These are phyloP conservation scores for Dolichallabes microphthalmus DNA, from an alignment of 2,113 vertebrate species.

Conservation along the genomic window DNA sequence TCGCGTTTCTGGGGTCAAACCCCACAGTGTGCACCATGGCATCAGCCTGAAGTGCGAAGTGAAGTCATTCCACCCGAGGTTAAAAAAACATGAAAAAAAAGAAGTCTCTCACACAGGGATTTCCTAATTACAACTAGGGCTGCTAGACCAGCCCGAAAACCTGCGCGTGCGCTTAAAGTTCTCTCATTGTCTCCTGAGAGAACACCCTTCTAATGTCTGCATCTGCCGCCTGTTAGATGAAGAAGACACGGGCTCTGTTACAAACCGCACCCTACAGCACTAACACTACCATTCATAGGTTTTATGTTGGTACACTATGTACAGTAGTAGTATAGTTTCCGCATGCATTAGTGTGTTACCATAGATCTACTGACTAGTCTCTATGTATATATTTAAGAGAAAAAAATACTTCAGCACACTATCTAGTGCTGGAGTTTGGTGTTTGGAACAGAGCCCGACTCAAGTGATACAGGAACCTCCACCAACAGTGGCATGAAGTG, in stretches of 20 bases:
- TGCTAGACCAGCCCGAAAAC: conserved; percentile 6
- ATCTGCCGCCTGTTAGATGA: not conserved
- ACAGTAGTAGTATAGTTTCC: too few species aligned
- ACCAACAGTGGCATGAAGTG: not conserved
- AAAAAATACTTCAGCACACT: not conserved
- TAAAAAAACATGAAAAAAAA: not conserved
- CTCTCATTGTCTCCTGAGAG: not conserved
- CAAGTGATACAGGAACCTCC: conserved; percentile 3
- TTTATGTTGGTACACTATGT: not conserved
- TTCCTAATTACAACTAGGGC: not conserved
- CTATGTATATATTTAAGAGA: not conserved
- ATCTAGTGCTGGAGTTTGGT: not conserved
- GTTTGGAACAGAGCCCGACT: not conserved
- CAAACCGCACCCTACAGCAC: not conserved
- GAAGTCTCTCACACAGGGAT: not conserved
- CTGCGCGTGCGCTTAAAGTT: not conserved
- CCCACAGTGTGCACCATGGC: not conserved
- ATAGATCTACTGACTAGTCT: too few species aligned
- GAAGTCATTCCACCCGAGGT: not conserved
- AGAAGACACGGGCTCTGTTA: not conserved
- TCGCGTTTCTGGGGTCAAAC: not conserved
- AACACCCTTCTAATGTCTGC: not conserved
- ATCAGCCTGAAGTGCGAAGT: too few species aligned
- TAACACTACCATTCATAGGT: not conserved
- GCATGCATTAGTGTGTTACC: too few species aligned